These are phyloP conservation scores for Neoitamus cyanurus DNA, from an alignment of 2,888 invertebrate species.

Conservation along the genomic window DNA sequence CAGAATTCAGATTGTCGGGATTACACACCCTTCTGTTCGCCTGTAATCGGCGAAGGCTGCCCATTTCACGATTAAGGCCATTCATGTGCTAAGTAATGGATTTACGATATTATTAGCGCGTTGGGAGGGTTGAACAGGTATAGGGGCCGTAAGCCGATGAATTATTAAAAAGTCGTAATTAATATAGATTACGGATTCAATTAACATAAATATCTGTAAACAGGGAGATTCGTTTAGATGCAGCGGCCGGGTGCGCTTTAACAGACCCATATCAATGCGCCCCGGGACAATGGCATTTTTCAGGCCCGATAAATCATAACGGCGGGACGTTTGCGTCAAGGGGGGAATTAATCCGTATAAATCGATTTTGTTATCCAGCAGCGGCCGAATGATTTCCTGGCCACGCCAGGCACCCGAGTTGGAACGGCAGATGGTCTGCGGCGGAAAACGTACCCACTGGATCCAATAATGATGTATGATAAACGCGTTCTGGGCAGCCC, in stretches of 20 bases:
- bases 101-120: not conserved
- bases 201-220: not conserved
- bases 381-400: not conserved
- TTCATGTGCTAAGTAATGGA: not conserved
- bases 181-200: not conserved
- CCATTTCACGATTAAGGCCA: not conserved
- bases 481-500: not conserved
- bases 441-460: not conserved
- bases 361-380: constrained; percentile 18
- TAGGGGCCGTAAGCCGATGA: not conserved
- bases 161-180: not conserved
- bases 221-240: not conserved
- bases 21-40: not conserved
- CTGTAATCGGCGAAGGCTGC: not conserved
- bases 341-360: constrained; percentile 3
- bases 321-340: not conserved
- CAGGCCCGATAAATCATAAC: not conserved
- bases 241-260: not conserved
- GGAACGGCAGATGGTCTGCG: not conserved
- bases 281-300: not conserved
- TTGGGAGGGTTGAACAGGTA: not conserved
- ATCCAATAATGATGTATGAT: constrained; percentile 27
- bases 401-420: not conserved
- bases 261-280: not conserved
- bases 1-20: not conserved